phyloP scores from a whole-genome alignment of 2,888 invertebrate species.

The Ennomos fuscantarius region DNA sequence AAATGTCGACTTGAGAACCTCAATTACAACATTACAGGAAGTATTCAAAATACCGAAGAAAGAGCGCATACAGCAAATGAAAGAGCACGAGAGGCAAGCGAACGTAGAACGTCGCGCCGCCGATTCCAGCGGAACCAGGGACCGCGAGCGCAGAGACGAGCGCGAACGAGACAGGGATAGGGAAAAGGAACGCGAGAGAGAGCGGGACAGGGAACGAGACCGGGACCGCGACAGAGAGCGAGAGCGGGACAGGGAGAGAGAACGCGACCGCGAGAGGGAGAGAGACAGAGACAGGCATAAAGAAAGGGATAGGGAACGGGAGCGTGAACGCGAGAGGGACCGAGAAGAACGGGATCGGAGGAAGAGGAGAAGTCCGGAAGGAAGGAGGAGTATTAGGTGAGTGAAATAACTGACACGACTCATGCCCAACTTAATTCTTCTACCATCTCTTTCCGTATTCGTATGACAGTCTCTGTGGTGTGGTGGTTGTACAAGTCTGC shows the following conservation, averaged over 20 bases:
- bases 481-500: no score
- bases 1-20: no score
- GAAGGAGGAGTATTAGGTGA: conserved; percentile 75
- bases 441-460: no score
- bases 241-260: conserved; percentile 52
- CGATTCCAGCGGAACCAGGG: conserved; percentile 74
- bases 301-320: conserved; percentile 58
- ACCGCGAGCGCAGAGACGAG: conserved; percentile 55
- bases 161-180: conserved; percentile 53
- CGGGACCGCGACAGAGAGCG: conserved; percentile 55
- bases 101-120: conserved; percentile 85
- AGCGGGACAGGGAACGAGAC: conserved; percentile 61
- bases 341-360: conserved; percentile 71
- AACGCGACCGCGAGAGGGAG: conserved; percentile 56
- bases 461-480: no score
- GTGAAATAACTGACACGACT: conserved; percentile 11
- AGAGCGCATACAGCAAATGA: conserved; percentile 97
- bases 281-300: conserved; percentile 61
- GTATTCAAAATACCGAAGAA: conserved; percentile 97
- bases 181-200: conserved; percentile 58
- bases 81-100: conserved; percentile 96
- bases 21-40: conserved; percentile 59
- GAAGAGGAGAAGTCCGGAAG: conserved; percentile 79
- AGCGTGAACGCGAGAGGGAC: conserved; percentile 62
- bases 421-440: no score